Percentiles rank a stretch among this genome's conserved stretches.
Evolutionary conservation across 2,797 vertebrate genomes (phyloP).

Genomic region (Amblyraja radiata): DNA sequence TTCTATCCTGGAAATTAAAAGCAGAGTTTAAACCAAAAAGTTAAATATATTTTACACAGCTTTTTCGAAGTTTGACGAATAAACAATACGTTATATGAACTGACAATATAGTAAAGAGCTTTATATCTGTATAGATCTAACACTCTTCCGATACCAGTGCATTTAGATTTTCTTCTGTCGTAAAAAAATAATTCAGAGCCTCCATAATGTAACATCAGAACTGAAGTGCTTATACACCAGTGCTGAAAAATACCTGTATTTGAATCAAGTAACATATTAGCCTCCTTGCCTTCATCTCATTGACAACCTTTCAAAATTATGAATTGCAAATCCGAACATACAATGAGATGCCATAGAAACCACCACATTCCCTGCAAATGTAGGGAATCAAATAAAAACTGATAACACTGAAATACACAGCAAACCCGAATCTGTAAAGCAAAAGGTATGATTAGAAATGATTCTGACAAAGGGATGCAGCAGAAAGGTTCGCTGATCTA

Average conservation of each 20-base stretch:
- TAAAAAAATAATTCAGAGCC: slow-evolving; percentile 33
- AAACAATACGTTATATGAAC: background rate
- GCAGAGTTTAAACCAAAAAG: background rate
- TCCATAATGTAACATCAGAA: background rate
- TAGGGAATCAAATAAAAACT: background rate
- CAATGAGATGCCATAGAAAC: background rate
- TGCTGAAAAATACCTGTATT: too few relatives aligned
- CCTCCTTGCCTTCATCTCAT: background rate
- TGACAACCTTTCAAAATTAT: background rate
- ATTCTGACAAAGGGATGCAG: background rate
- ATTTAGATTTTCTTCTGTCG: slow-evolving; percentile 50
- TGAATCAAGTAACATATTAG: background rate
- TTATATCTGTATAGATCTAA: slow-evolving; percentile 32
- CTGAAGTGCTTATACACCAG: too few relatives aligned
- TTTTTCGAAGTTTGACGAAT: background rate
- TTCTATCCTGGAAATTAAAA: slow-evolving; percentile 74
- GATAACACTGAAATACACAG: background rate
- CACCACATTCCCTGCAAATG: background rate
- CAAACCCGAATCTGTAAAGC: background rate
- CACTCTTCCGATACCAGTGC: background rate
- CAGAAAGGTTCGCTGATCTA: background rate
- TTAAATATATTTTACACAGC: background rate
- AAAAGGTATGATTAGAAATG: background rate
- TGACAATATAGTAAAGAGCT: background rate
- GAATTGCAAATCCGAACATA: background rate